These are phyloP conservation scores for Sitophilus oryzae DNA, from an alignment of 1,140 invertebrate genomes.

Conservation along the genomic window DNA sequence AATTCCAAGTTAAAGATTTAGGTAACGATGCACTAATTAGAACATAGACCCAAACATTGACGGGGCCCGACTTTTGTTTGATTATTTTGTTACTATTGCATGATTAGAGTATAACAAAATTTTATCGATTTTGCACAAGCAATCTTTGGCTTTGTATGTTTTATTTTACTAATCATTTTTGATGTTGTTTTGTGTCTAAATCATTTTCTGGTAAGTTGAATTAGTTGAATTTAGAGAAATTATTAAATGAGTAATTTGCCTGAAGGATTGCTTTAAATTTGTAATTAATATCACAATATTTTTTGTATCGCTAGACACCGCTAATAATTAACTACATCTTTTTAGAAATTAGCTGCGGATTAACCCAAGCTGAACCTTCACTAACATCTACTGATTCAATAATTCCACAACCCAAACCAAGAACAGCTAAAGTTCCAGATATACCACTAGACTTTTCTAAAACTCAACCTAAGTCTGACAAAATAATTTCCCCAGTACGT, in stretches of 20 bases:
- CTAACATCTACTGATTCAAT: constrained; percentile 32
- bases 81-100: constrained; percentile 19
- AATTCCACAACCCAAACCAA: constrained; percentile 42
- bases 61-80: constrained; percentile 41
- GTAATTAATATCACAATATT: constrained; percentile 14
- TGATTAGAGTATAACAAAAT: not conserved
- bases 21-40: constrained; percentile 27
- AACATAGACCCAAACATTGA: constrained; percentile 21
- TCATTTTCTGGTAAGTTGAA: constrained; percentile 33
- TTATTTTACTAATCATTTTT: constrained; percentile 18
- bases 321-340: constrained; percentile 44
- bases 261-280: constrained; percentile 8
- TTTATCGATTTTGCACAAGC: constrained; percentile 30
- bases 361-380: constrained; percentile 36
- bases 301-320: constrained; percentile 39
- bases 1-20: constrained; percentile 13
- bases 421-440: constrained; percentile 32
- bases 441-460: constrained; percentile 22
- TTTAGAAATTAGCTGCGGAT: constrained; percentile 44
- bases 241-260: constrained; percentile 13
- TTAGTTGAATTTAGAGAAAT: constrained; percentile 4
- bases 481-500: constrained; percentile 36
- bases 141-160: constrained; percentile 38
- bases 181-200: constrained; percentile 20
- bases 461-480: constrained; percentile 28